Evolutionary conservation across 2,113 vertebrate species (phyloP), one percentile per base, ranked within the genome.

Genomic region (Gulo gulo): DNA sequence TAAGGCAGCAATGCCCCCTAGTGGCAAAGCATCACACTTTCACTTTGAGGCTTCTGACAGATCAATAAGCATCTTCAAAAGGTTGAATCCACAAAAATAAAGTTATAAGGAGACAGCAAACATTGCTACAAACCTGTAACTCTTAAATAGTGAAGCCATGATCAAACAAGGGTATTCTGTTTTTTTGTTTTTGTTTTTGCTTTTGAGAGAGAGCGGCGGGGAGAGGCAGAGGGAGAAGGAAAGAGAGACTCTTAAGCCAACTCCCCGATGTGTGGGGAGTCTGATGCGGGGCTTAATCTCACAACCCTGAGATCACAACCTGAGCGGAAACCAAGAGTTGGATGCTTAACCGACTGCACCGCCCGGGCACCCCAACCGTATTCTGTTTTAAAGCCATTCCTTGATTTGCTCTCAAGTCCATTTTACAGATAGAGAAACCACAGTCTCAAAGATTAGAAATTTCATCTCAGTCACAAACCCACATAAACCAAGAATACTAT

Each of bases 1-100:
- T 79, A 74, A 52, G 67, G 67, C 36, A 67, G 91, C 42, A 61
- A 4, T 65, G 91, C 96, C 97, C 96, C 85, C 97, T 98, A 86
- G 95, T 95, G 97, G 96, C 86, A 1, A 50, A 97, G 52, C 24
- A 31, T 34, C 84, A 87, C 69, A 85, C 42, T 74, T 92, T 57
- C n/a, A 55, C 59, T 79, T 29, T 88, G 82, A 88, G 83, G 61
- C 31, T 95, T 83, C 23, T 36, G 47, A 29, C 4, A 81, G 57
- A 50, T 93, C 57, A 85, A 69, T 59, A 88, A 55, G 5, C 42
- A 42, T 69, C 73, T 96, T 87, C 63, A 82, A 90, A 96, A 85
- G 29, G 3, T 31, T 90, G 23, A 93, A 69, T 34, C 50, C 29
- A 74, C 65, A 92, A 89, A 94, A 85, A 50, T 13, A 42, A 92